Evolutionary conservation across 2,113 vertebrate genomes (phyloP), one percentile per base, ranked within the genome.

Genomic region (Hyperoodon ampullatus): DNA sequence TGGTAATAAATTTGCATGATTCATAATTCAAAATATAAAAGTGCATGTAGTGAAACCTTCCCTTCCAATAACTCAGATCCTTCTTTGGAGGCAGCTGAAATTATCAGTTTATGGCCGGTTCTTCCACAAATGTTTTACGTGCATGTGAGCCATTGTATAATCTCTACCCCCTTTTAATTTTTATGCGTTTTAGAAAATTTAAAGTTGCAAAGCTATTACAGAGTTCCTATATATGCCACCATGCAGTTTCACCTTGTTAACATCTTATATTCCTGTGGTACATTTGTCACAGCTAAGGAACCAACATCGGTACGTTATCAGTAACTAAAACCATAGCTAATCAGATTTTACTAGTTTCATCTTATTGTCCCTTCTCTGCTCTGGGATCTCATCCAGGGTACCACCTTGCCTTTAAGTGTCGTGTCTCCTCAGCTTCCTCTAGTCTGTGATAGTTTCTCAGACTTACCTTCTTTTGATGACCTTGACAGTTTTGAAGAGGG

Each of bases 171-270:
- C 80, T 74, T 75, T 53, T 18, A 15, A 33, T 61, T 85, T 68
- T 50, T 80, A 3, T 28, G 39, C 7, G 5, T 39, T 44, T 84
- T 44, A 90, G 58, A 89, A 66, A 78, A 44, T 85, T 86, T 58
- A 75, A 66, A 66, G 9, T 71, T 47, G 21, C 21, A 35, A 58
- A 66, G 75, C 30, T n/a, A 58, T 21, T 26, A 3, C 1, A 81
- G 58, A 53, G 2, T 39, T 16, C 7, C 5, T 24, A 1, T 33
- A 8, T 9, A 26, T 1, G 0, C 28, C 2, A 63, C 35, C 24
- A 70, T 0, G 0, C 61, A 10, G 1, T 19, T 18, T 26, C 26
- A 14, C 14, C 24, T 26, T n/a, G 60, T 44, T 60, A 18, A 33
- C 5, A 10, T 68, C 93, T 80, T 16, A 21, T 1, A 2, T 66